Evolutionary conservation across 2,113 vertebrate genomes (phyloP), one percentile per base, ranked within the genome.

Genomic region (Pelecanus crispus): DNA sequence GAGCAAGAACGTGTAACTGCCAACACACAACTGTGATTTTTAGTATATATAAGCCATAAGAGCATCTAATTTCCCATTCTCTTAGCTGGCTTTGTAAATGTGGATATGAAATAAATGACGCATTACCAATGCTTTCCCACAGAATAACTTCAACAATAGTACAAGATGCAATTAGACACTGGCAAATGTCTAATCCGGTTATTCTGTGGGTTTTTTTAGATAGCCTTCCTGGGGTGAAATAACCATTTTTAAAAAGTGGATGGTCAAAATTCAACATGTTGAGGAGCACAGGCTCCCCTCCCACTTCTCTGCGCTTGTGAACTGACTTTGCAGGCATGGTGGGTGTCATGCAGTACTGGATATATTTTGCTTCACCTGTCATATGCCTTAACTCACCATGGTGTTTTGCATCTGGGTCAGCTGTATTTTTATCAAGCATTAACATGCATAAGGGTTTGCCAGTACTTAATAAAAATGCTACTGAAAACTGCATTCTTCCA

Each of bases 401-500:
- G 20, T 34, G 50, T 79, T 94, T 86, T 89, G n/a, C 91, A 89
- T 92, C 62, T 96, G 66, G 70, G 62, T 77, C 68, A 81, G 66
- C 63, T 2, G 20, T 75, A 58, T 79, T 91, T 94, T 79, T 86
- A 38, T 71, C 88, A 61, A 71, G 73, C 34, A 95, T 95, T 95
- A 96, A 45, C 65, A 96, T 86, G 83, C 78, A 36, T 36, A 59
- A 87, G 28, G 19, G 49, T 52, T 89, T 90, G 72, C 74, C 58
- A 91, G 94, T 52, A 74, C 80, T 81, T 95, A 89, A 95, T 87
- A 86, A 91, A 93, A 96, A 93, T 45, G 92, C 94, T 92, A 58
- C 90, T 56, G 93, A 65, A 94, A 94, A 62, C 75, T 52, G 53
- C 83, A 20, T 94, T 88, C 74, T 90, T 86, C 85, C 68, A 78